phyloP scores from a whole-genome alignment of 2,888 invertebrate species.

The Busseola fusca region DNA sequence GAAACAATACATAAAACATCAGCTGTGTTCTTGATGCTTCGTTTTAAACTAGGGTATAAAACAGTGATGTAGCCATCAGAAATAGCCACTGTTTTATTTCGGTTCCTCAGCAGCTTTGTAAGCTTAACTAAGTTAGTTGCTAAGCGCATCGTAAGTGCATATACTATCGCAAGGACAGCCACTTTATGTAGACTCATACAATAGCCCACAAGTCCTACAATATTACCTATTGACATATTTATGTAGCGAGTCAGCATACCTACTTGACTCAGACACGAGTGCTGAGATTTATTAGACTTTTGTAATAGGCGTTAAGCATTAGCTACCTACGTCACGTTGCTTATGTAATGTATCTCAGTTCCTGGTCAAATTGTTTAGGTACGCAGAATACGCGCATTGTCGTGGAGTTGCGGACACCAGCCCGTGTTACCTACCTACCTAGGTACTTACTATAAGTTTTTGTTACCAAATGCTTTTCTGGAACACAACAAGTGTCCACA shows the following conservation, averaged over 20 bases:
- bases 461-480: too few species aligned
- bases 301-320: conserved; percentile 42
- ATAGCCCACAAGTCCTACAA: conserved; percentile 9
- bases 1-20: neutral
- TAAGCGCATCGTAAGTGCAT: neutral
- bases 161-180: conserved; percentile 19
- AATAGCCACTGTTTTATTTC: neutral
- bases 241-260: conserved; percentile 24
- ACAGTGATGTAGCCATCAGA: neutral
- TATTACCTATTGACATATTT: conserved; percentile 50
- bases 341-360: conserved; percentile 25
- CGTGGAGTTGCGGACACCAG: too few species aligned
- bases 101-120: neutral
- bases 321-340: conserved; percentile 7
- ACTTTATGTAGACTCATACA: neutral
- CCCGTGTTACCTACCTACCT: too few species aligned
- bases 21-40: neutral
- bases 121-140: neutral
- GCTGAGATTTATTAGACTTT: conserved; percentile 51
- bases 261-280: conserved; percentile 29
- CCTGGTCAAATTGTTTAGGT: conserved; percentile 31
- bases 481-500: conserved; percentile 5
- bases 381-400: too few species aligned
- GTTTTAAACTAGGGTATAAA: neutral
- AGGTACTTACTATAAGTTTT: conserved; percentile 12